Base-by-base conservation (phyloP, 2,113 vertebrate genomes). In the Menura novaehollandiae region DNA sequence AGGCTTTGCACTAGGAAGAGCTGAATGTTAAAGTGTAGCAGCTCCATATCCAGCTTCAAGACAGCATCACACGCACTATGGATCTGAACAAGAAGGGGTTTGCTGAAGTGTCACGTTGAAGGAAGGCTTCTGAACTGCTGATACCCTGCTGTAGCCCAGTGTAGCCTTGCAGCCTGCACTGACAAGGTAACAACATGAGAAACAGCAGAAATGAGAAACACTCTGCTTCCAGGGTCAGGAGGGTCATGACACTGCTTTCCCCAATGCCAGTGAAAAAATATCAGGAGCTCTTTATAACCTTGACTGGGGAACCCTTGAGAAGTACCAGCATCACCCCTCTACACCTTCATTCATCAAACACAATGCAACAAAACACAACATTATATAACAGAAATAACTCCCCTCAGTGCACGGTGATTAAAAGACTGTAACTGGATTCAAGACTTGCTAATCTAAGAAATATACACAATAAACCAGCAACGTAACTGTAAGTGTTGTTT, bases 31-130 rank as follows among this genome's bases (percentile, higher is more conserved):
- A 82, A 43, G 13, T 55, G 16, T 17, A 62, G 32, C 43, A 75
- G 22, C 12, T 92, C 33, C 20, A 20, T 11, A 55, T 11, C 35
- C 59, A 60, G 16, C 59, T 91, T 56, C 6, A 60, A 69, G 72
- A 33, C 39, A 85, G 10, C 16, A 60, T 35, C 72, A 30, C 15
- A 20, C 0, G 1, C 13, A 21, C 1, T 2, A 2, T 1, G 3
- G 37, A 49, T 77, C 35, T 66, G 46, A 69, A 47, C 53, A 56
- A 60, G 26, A 55, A 44, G 8, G 17, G 5, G 0, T 4, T 10
- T 17, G n/a, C 15, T 79, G 52, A 53, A 58, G 4, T 17, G n/a
- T 15, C 7, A 1, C 6, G 6, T 39, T 52, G 27, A 59, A 46
- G n/a, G 67, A 75, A 43, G 0, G 1, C 16, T 84, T 91, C 44